Conservation (phyloP, 1,140 invertebrate genomes). For the Euwallacea similis region DNA sequence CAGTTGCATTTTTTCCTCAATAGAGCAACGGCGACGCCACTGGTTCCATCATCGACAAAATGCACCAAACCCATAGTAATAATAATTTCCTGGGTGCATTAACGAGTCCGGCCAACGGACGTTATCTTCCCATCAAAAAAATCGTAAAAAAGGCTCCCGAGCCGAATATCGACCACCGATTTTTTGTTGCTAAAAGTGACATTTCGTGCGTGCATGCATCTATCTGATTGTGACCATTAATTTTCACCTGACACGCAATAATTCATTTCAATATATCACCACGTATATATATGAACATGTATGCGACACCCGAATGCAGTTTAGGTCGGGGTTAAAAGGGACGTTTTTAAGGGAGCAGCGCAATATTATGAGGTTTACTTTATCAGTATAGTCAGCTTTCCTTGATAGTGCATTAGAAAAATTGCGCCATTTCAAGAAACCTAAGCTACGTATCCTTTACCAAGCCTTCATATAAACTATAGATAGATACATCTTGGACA, state of each 20-base stretch:
- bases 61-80: not conserved
- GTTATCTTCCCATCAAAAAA: conserved; percentile 22
- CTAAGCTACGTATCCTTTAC: no score
- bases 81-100: conserved; percentile 14
- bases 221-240: conserved; percentile 35
- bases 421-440: no score
- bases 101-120: not conserved
- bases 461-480: no score
- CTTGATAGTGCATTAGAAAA: no score
- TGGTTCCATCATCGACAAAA: not conserved
- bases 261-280: conserved; percentile 29
- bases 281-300: conserved; percentile 7
- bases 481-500: no score
- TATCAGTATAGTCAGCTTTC: no score
- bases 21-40: not conserved
- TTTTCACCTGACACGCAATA: conserved; percentile 30
- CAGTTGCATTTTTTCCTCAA: not conserved
- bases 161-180: conserved; percentile 27
- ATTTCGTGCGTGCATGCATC: conserved; percentile 32
- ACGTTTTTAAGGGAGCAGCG: no score
- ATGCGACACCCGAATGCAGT: conserved; percentile 9
- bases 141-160: conserved; percentile 14
- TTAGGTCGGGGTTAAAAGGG: not conserved
- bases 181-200: conserved; percentile 31
- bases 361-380: no score